Evolutionary conservation across 2,888 invertebrate genomes (phyloP), one percentile per base, ranked within the genome.

Genomic region (Drosophila algonquin): DNA sequence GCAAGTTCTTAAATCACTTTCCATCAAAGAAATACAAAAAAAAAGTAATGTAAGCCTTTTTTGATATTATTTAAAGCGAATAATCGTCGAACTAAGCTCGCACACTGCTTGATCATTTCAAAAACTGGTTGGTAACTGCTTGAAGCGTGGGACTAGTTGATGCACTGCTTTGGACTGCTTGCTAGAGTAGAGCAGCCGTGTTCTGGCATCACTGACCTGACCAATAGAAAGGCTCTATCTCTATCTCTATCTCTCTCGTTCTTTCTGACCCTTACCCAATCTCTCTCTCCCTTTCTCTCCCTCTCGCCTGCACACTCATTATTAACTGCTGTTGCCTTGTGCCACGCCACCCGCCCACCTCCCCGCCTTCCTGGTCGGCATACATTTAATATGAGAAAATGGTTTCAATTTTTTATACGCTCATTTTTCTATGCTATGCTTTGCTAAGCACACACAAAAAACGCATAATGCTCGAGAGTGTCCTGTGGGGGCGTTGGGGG

Each of bases 371-470:
- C 57, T 63, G 74, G 77, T 79, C 81, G 77, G 70, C 81, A 83
- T 79, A 83, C 76, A 88, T 88, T 82, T 86, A 82, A 84, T 84
- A 88, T 84, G 86, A 83, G 84, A 80, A 82, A 88, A 75, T 79
- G 82, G 76, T 82, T 84, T 89, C 76, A 80, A 86, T 85, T 88
- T 88, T 88, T 88, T 87, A 84, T 87, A 67, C 75, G 75, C 76
- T 73, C 77, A 80, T 77, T 79, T 81, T 75, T 79, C 63, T 70
- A 72, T 75, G 63, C 67, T 67, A 72, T 75, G 63, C 67, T 67
- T 68, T 73, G 73, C 64, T 46, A 75, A 77, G 75, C 69, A 71
- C 63, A 73, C 67, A 63, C 53, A 27, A 69, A 57, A 62, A 63
- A 63, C 44, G 63, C 27, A 63, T 60, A 67, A 54, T 32, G 65